Base-by-base conservation (phyloP, 37 sponge, comb jelly and placozoan genomes). In the Bolinopsis microptera region DNA sequence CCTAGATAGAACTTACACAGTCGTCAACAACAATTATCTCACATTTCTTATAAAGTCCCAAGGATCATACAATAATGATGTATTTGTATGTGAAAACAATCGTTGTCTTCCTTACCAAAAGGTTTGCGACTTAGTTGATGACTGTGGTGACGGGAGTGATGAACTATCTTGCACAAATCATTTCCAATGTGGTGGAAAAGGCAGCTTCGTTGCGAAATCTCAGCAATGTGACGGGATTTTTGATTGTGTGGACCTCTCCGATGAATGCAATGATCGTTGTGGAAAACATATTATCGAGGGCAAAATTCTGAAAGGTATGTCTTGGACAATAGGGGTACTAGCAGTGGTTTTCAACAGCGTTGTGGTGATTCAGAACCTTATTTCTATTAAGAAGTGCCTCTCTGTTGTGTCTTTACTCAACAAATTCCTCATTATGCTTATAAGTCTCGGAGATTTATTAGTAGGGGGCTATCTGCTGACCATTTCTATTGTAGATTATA, bases 61-160 rank as follows among this genome's bases (percentile, higher is more conserved):
- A 33, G 23, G 16, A 31, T 23, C 38, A 25, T 24, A 70, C n/a
- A 3, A 70, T 70, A 70, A 18, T 70, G 74, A 70, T 24, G 27
- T 70, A 18, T 80, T 80, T 33, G 37, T 33, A n/a, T n/a, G n/a
- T n/a, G n/a, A n/a, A n/a, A n/a, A n/a, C n/a, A n/a, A n/a, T n/a
- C n/a, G n/a, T n/a, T 80, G 83, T 80, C 8, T 80, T 33, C 5
- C 3, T 35, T 80, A 35, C 16, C 31, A 27, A 2, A 21, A 80
- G 36, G 83, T 80, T 24, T 80, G 83, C 35, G 23, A 80, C 83
- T 33, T 80, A 13, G 83, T 33, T n/a, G n/a, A n/a, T n/a, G n/a
- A n/a, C n/a, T n/a, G n/a, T n/a, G n/a, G n/a, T n/a, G n/a, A n/a
- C n/a, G 8, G 38, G 35, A 34, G 37, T 5, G 83, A 80, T 35